A percentile compares a stretch with the other conserved stretches of the same genome.
phyloP scores from a whole-genome alignment of 2,797 vertebrate genomes.

The Lophotriccus pileatus region DNA sequence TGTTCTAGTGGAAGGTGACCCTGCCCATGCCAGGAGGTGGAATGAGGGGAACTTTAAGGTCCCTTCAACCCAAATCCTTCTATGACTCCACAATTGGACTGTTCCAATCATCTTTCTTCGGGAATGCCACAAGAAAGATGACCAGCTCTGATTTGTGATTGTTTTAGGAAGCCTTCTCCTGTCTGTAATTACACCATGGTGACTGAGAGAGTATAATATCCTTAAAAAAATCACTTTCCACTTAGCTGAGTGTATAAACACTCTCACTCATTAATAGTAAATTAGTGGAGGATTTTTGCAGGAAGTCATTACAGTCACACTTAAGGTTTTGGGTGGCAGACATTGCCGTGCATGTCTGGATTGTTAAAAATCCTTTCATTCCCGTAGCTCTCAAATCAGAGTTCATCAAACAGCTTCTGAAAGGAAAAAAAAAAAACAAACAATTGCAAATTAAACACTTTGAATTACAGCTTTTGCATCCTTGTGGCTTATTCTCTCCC shows the following conservation, averaged over 20 bases:
- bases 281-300: neutral
- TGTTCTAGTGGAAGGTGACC: neutral
- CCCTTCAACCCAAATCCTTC: neutral
- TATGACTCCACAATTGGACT: neutral
- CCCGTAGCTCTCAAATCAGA: neutral
- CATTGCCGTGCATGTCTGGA: neutral
- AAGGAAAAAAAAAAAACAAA: neutral
- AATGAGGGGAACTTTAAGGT: neutral
- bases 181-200: neutral
- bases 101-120: neutral
- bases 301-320: neutral
- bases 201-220: neutral
- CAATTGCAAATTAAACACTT: neutral
- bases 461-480: neutral
- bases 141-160: neutral
- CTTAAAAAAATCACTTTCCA: neutral
- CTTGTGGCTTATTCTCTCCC: neutral
- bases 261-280: neutral
- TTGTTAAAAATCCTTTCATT: neutral
- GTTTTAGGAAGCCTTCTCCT: neutral
- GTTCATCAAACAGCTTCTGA: neutral
- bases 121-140: neutral
- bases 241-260: neutral
- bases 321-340: constrained; percentile 14
- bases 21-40: neutral